phyloP scores from a whole-genome alignment of 2,888 invertebrate species.

The Chromoteleia sp. region DNA sequence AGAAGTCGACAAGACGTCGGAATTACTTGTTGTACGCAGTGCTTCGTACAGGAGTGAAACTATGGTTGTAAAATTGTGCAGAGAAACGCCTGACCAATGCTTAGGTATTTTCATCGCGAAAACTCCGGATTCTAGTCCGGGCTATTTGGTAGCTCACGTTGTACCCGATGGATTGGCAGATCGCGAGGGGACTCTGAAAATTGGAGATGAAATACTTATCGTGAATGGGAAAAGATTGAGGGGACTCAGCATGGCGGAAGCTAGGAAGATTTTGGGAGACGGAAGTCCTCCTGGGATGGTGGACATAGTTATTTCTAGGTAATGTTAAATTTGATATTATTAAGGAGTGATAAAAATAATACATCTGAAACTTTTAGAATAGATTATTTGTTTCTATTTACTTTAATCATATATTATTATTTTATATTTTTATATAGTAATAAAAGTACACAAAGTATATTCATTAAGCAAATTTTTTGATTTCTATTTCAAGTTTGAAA shows the following conservation, averaged over 20 bases:
- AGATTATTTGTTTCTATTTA: no score
- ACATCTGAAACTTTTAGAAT: no score
- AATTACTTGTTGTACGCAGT: slow-evolving; percentile 76
- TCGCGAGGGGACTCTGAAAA: slow-evolving; percentile 88
- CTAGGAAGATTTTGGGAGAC: slow-evolving; percentile 88
- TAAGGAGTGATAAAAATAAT: no score
- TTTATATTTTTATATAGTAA: no score
- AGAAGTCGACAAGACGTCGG: slow-evolving; percentile 33
- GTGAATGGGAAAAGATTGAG: slow-evolving; percentile 90
- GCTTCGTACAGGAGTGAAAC: slow-evolving; percentile 79
- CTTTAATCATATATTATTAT: no score
- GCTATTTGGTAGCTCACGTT: slow-evolving; percentile 90
- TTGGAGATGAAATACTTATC: slow-evolving; percentile 90
- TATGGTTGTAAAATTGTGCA: slow-evolving; percentile 86
- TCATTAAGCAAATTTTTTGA: no score
- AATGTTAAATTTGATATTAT: slow-evolving; percentile 25
- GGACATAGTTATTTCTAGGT: slow-evolving; percentile 88
- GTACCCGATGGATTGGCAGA: slow-evolving; percentile 90
- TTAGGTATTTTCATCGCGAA: slow-evolving; percentile 90
- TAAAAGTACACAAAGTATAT: no score
- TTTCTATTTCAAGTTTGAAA: no score
- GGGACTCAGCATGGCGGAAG: slow-evolving; percentile 88
- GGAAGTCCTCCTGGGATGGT: slow-evolving; percentile 87
- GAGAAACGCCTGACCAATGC: slow-evolving; percentile 87
- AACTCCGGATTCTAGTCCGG: slow-evolving; percentile 85